These are phyloP conservation scores for Elaphurus davidianus DNA, from an alignment of 2,113 vertebrate genomes.

Conservation along the genomic window DNA sequence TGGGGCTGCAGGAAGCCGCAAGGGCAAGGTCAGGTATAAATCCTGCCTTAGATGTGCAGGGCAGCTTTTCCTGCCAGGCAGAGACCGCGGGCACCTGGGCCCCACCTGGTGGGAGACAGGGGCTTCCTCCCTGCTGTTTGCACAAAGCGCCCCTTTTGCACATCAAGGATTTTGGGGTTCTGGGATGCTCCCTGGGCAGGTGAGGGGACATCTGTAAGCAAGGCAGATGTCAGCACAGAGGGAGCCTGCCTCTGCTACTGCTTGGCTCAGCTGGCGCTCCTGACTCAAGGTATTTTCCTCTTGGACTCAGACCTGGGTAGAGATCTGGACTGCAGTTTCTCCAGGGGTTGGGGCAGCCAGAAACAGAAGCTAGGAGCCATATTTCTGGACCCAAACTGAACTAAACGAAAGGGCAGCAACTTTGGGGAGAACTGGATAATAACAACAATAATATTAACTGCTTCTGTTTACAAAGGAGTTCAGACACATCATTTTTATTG, in stretches of 20 bases:
- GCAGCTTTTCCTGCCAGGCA: background rate
- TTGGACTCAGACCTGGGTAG: background rate
- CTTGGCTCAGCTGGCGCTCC: background rate
- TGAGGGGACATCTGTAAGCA: too few species aligned
- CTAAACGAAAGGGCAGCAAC: background rate
- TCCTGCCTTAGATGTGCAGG: background rate
- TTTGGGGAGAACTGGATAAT: background rate
- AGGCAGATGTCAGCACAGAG: background rate
- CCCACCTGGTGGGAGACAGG: background rate
- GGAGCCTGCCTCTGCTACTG: background rate
- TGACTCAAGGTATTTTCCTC: background rate
- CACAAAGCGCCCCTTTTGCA: background rate
- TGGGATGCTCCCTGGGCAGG: background rate
- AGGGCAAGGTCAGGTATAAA: background rate
- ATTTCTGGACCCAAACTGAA: background rate
- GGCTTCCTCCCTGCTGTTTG: background rate
- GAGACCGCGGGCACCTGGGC: background rate
- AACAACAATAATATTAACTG: background rate
- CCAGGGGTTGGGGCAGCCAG: background rate
- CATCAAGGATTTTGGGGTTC: background rate
- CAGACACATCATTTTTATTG: fast-evolving
- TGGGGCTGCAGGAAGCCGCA: fast-evolving
- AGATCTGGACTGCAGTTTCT: background rate
- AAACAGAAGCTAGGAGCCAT: background rate
- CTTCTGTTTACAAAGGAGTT: background rate